phyloP scores from a whole-genome alignment of 2,888 invertebrate genomes.

The Hypselothyrea guttata region DNA sequence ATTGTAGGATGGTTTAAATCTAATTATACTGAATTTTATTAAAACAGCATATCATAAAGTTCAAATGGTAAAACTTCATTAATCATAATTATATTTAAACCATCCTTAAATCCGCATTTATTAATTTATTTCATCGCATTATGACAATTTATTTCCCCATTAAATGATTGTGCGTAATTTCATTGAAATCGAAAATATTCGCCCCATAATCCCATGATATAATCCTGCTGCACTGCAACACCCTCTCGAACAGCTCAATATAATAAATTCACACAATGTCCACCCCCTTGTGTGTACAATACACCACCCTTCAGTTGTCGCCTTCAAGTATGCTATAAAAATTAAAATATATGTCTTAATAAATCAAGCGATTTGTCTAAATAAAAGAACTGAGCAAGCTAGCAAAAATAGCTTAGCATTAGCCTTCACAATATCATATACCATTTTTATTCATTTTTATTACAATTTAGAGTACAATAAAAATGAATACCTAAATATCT shows the following conservation, averaged over 20 bases:
- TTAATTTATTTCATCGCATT: slow-evolving; percentile 8
- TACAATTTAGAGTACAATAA: too few relatives aligned
- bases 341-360: slow-evolving; percentile 60
- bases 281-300: slow-evolving; percentile 52
- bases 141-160: slow-evolving; percentile 11
- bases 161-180: slow-evolving; percentile 24
- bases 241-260: slow-evolving; percentile 42
- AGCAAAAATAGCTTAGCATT: too few relatives aligned
- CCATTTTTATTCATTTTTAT: too few relatives aligned
- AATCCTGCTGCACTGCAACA: slow-evolving; percentile 42
- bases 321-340: slow-evolving; percentile 67
- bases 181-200: slow-evolving; percentile 36
- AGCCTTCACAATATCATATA: too few relatives aligned
- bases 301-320: slow-evolving; percentile 49
- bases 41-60: too few relatives aligned
- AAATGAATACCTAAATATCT: too few relatives aligned
- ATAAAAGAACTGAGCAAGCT: too few relatives aligned
- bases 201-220: slow-evolving; percentile 46
- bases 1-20: too few relatives aligned
- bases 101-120: not conserved
- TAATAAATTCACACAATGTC: slow-evolving; percentile 55
- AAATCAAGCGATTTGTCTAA: slow-evolving; percentile 55
- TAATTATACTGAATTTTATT: too few relatives aligned
- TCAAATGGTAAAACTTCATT: too few relatives aligned
- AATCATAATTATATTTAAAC: too few relatives aligned